Conservation (phyloP, 2,888 invertebrate genomes). For the Oasisia sp. region DNA sequence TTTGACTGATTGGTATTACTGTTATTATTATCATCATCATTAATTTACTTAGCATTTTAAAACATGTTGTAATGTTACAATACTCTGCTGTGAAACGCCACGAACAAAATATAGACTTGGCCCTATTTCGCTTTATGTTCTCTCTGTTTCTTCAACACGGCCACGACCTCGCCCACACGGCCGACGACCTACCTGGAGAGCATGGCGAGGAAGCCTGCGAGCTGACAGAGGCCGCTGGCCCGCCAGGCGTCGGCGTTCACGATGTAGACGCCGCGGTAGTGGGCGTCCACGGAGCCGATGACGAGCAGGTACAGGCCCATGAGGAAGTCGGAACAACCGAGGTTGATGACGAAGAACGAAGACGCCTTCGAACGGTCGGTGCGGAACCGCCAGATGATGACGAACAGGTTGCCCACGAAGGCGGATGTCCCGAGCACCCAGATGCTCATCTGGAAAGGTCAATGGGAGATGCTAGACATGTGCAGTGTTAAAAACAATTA, state of each 20-base stretch:
- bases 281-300: constrained; percentile 62
- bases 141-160: not conserved
- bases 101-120: too few species aligned
- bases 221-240: constrained; percentile 55
- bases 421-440: constrained; percentile 74
- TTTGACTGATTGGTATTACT: too few species aligned
- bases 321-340: constrained; percentile 73
- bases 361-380: constrained; percentile 48
- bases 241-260: constrained; percentile 58
- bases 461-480: too few species aligned
- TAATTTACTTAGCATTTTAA: too few species aligned
- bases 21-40: too few species aligned
- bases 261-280: constrained; percentile 63
- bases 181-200: constrained; percentile 47
- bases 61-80: too few species aligned
- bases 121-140: too few species aligned
- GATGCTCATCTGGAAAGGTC: constrained; percentile 66
- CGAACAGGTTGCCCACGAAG: constrained; percentile 72
- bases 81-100: too few species aligned
- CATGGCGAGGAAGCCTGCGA: constrained; percentile 61
- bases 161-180: not conserved
- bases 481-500: too few species aligned
- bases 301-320: constrained; percentile 74
- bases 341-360: constrained; percentile 69
- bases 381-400: constrained; percentile 67